Percentiles rank a stretch among this genome's conserved stretches.
Conservation (phyloP, 1,140 invertebrate species). For the Psilanteris sp. region DNA sequence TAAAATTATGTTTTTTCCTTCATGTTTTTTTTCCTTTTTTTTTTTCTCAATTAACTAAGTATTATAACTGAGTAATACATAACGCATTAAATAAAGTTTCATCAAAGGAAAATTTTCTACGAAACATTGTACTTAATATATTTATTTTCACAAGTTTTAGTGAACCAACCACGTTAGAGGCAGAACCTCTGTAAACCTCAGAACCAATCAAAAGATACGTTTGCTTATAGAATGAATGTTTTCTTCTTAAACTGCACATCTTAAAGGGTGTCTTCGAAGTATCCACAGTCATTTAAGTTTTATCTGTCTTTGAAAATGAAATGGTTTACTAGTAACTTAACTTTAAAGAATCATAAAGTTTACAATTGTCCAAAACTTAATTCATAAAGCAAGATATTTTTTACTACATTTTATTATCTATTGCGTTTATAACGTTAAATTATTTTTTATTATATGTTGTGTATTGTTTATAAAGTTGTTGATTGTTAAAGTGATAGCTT, state of each 20-base stretch:
- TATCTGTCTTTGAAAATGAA: conserved; percentile 39
- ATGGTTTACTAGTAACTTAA: too few species aligned
- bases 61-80: too few species aligned
- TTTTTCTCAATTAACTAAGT: too few species aligned
- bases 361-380: too few species aligned
- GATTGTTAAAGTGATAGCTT: conserved; percentile 9
- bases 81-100: conserved; percentile 5
- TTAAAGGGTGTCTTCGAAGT: conserved; percentile 39
- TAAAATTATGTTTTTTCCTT: too few species aligned
- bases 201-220: conserved; percentile 65
- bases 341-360: too few species aligned
- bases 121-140: conserved; percentile 58
- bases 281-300: conserved; percentile 43
- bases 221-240: conserved; percentile 55
- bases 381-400: too few species aligned
- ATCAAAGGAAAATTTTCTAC: conserved; percentile 46
- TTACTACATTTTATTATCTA: too few species aligned
- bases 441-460: too few species aligned
- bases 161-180: conserved; percentile 64
- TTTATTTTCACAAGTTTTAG: conserved; percentile 68
- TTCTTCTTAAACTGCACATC: conserved; percentile 64
- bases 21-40: too few species aligned
- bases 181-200: conserved; percentile 66
- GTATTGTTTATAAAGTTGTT: too few species aligned
- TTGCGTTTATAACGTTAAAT: too few species aligned